Evolutionary conservation across 2,113 vertebrate species (phyloP).

Genomic region (Coracopsis vasa): DNA sequence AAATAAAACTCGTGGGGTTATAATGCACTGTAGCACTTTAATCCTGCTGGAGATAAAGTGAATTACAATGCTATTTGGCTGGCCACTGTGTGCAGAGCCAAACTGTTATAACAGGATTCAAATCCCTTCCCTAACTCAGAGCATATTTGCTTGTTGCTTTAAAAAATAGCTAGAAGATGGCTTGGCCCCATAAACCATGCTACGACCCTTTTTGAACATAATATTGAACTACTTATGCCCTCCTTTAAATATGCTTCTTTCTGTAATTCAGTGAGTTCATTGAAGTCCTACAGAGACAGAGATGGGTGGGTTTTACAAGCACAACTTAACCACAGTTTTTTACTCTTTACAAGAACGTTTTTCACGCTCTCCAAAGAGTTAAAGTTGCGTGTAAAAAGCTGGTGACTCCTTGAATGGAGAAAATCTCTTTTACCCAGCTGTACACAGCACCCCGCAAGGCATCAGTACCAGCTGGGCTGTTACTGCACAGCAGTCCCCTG

Average conservation of each 20-base stretch:
- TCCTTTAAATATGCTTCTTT: neutral
- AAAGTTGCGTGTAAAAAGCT: neutral
- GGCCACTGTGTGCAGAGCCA: neutral
- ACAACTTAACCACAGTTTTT: neutral
- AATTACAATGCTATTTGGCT: constrained; percentile 11
- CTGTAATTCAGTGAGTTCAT: neutral
- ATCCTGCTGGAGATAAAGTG: neutral
- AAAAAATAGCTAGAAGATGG: neutral
- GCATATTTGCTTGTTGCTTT: neutral
- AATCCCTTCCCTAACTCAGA: neutral
- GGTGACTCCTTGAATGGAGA: neutral
- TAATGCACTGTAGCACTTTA: neutral
- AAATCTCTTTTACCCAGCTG: neutral
- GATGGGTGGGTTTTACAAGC: neutral
- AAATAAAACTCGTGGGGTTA: neutral
- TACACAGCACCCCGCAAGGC: neutral
- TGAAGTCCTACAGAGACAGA: neutral
- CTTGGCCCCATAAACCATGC: neutral
- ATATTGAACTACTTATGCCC: neutral
- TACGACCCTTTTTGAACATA: neutral
- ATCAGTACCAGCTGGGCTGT: neutral
- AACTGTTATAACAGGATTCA: neutral
- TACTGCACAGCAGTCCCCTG: neutral
- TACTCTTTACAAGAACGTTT: neutral
- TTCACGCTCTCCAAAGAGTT: neutral